Evolutionary conservation across 1,140 invertebrate species (phyloP).

Genomic region (Hyphantria cunea): DNA sequence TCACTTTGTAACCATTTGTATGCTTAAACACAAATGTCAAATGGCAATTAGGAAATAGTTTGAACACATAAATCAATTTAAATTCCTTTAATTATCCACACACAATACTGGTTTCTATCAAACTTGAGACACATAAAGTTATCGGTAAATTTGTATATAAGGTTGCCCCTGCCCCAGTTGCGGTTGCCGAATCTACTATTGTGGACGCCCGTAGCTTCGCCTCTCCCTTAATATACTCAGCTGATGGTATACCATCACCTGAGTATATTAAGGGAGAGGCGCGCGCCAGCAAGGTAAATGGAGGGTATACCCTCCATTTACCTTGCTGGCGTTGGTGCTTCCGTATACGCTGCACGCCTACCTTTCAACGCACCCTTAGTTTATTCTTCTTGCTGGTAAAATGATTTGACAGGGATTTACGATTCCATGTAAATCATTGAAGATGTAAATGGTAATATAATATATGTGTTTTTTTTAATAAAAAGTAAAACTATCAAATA

Average conservation of each 20-base stretch:
- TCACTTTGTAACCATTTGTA: too few relatives aligned
- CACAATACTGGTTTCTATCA: too few relatives aligned
- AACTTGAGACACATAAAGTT: too few relatives aligned
- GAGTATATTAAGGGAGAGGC: slow-evolving; percentile 27
- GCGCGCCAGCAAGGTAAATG: background rate
- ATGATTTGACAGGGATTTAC: too few relatives aligned
- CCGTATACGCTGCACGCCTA: slow-evolving; percentile 8
- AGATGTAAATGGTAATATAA: slow-evolving; percentile 19
- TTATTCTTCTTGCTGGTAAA: too few relatives aligned
- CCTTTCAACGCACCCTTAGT: background rate
- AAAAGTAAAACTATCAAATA: slow-evolving; percentile 35
- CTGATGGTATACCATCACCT: slow-evolving; percentile 20
- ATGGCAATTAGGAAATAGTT: too few relatives aligned
- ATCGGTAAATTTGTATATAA: slow-evolving; percentile 41
- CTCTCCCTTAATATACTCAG: background rate
- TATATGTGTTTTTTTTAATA: slow-evolving; percentile 35
- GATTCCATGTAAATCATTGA: background rate
- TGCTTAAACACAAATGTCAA: too few relatives aligned
- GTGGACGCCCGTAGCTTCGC: slow-evolving; percentile 24
- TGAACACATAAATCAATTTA: too few relatives aligned
- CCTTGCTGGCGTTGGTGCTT: slow-evolving; percentile 1
- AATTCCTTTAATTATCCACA: too few relatives aligned
- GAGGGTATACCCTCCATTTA: background rate
- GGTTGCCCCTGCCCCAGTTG: slow-evolving; percentile 25
- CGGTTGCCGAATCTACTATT: slow-evolving; percentile 32